These are phyloP conservation scores for Nezara viridula DNA, from an alignment of 2,888 invertebrate species.

Conservation along the genomic window DNA sequence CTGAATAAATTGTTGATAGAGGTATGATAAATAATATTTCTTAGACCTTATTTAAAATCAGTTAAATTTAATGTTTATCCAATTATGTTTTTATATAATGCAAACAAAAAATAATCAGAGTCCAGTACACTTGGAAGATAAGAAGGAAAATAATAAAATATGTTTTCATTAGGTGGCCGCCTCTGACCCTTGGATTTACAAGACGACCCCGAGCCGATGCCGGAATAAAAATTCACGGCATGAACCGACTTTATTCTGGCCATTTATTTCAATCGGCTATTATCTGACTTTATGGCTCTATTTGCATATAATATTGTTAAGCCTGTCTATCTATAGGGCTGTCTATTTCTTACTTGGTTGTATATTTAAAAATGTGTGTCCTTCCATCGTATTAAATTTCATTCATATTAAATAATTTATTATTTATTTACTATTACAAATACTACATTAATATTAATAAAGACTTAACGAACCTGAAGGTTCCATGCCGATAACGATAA, in stretches of 20 bases:
- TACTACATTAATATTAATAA: no score
- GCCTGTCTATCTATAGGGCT: background rate
- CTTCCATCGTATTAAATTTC: background rate
- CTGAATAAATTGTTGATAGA: no score
- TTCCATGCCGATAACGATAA: no score
- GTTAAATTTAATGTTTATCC: no score
- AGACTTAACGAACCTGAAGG: no score
- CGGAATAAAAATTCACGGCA: slow-evolving; percentile 49
- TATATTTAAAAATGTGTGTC: background rate
- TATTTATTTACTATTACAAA: no score
- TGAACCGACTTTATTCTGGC: slow-evolving; percentile 16
- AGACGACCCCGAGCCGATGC: background rate
- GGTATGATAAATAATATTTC: no score
- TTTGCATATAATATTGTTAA: slow-evolving; percentile 47
- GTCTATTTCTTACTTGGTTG: background rate
- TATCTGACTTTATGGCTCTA: slow-evolving; percentile 50
- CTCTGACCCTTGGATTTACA: background rate
- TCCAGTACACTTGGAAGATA: no score
- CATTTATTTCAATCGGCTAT: slow-evolving; percentile 55
- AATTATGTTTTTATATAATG: no score
- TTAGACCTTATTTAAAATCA: no score
- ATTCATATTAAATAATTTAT: no score
- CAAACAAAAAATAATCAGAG: no score
- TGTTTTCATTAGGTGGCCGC: background rate
- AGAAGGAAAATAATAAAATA: background rate